Conservation (phyloP, 1,140 invertebrate genomes). For the Harlomillsia oculata region DNA sequence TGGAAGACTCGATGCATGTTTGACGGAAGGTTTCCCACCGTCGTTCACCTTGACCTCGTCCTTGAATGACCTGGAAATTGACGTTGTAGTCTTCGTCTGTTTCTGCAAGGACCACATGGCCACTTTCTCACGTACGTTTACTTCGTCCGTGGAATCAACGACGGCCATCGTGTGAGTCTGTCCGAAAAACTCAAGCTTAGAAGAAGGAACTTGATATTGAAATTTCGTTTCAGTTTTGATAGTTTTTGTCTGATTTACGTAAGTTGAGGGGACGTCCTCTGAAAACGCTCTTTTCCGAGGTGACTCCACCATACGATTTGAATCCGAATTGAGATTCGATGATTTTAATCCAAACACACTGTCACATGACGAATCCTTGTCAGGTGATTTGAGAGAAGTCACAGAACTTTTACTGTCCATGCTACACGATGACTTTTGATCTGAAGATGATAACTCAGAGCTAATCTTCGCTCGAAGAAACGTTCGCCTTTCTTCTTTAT, state of each 20-base stretch:
- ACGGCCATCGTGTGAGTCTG: neutral
- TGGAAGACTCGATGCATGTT: constrained; percentile 15
- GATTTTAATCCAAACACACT: constrained; percentile 35
- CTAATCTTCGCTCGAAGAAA: constrained; percentile 77
- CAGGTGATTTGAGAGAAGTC: constrained; percentile 13
- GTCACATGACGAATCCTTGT: constrained; percentile 10
- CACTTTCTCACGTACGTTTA: constrained; percentile 31
- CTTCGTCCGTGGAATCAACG: constrained; percentile 15
- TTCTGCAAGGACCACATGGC: constrained; percentile 23
- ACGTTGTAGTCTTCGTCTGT: neutral
- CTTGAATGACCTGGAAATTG: neutral
- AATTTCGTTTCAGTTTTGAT: constrained; percentile 33
- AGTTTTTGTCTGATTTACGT: constrained; percentile 24
- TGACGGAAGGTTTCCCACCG: neutral
- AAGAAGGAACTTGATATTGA: neutral
- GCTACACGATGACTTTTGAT: constrained; percentile 31
- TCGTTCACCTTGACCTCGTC: neutral
- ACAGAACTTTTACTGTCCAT: constrained; percentile 35
- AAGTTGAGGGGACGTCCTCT: constrained; percentile 20
- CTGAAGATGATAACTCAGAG: constrained; percentile 52
- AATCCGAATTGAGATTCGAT: constrained; percentile 37
- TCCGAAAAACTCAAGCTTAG: neutral
- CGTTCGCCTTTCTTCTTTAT: constrained; percentile 79
- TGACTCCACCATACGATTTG: constrained; percentile 12
- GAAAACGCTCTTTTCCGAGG: constrained; percentile 33